Evolutionary conservation across 1,140 invertebrate genomes (phyloP), one percentile per base, ranked within the genome.

Genomic region (Hycleus phaleratus): DNA sequence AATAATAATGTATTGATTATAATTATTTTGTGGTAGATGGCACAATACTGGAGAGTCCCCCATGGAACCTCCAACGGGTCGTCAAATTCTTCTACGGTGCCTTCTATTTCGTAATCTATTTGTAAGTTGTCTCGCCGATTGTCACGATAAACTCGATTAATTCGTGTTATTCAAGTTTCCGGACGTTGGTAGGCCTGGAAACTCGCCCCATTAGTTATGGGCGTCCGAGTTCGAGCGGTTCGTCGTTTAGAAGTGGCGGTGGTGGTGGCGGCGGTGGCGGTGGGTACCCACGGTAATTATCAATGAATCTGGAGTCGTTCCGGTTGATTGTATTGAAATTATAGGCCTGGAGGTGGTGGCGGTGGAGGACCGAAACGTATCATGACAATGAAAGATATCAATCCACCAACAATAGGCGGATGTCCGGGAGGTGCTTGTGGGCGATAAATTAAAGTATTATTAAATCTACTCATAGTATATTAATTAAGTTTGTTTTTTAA

Each of bases 101-200:
- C 10, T 50, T 74, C 40, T 46, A 59, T 18, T 72, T 73, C 48
- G 46, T 70, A 3, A 63, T 68, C 26, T 63, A 65, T 50, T 74
- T 74, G 73, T 74, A 66, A 71, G 71, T 25, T 44, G 11, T 46
- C 9, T 25, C 55, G 6, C 26, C 38, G 56, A 47, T 49, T 40
- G 49, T 12, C 38, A 46, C 3, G 49, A 42, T 2, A 3, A 39
- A 42, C 50, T 26, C 57, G 52, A 43, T 51, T 51, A 42, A 43
- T 50, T 47, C 50, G 32, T 54, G 45, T 60, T 12, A 42, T 60
- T 67, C 25, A 53, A 73, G 73, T 50, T 69, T 72, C 45, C 65
- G 65, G 56, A 69, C 71, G 8, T 58, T 74, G 48, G 39, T 73
- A 46, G 69, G 71, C 46, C 59, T 72, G 26, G 66, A 69, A 44